Conservation (phyloP, 2,888 invertebrate species). For the Melinopterus prodromus region DNA sequence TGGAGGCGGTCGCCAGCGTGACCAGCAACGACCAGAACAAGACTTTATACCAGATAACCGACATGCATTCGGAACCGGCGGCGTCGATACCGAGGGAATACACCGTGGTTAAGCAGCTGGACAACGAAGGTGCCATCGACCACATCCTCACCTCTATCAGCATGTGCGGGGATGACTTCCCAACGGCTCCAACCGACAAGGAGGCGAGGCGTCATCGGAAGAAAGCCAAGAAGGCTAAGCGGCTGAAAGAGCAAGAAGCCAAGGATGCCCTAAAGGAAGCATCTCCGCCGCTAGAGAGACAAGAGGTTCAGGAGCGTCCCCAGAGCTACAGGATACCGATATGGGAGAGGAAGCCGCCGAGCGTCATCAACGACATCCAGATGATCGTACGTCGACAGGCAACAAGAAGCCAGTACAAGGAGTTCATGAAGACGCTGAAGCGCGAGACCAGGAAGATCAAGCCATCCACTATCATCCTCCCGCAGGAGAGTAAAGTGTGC, state of each 20-base stretch:
- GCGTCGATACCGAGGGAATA: background rate
- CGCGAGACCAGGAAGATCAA: constrained; percentile 21
- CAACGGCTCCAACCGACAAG: background rate
- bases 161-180: constrained; percentile 8
- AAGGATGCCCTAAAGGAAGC: background rate
- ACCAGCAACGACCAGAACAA: background rate
- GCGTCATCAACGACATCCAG: constrained; percentile 36
- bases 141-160: background rate
- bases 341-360: constrained; percentile 35
- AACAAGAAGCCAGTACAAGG: constrained; percentile 35
- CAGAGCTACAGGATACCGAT: constrained; percentile 28
- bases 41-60: background rate
- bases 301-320: background rate
- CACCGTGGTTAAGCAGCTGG: constrained; percentile 11
- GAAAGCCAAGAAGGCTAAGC: background rate
- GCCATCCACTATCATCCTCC: background rate
- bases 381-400: constrained; percentile 35
- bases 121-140: constrained; percentile 7
- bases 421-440: constrained; percentile 32
- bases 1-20: background rate
- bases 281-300: background rate
- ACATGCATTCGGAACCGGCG: background rate
- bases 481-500: background rate
- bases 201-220: background rate
- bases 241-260: background rate